A percentile compares a stretch with the other conserved stretches of the same genome.
Evolutionary conservation across 1,140 invertebrate genomes (phyloP).

Genomic region (Elymnias hypermnestra): DNA sequence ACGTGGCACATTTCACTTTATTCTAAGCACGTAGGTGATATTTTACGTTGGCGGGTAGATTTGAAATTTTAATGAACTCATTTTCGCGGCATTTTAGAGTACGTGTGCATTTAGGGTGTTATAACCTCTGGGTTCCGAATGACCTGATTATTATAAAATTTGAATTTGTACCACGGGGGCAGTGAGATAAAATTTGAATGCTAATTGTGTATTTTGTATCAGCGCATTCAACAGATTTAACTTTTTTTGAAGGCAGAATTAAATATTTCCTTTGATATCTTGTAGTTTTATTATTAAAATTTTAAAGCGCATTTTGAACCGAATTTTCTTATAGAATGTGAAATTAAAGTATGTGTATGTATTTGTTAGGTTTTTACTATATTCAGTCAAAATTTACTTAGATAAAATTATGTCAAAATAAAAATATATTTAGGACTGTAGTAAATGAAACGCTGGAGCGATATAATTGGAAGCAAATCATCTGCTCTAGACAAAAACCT

Average conservation of each 20-base stretch:
- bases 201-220: background rate
- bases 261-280: background rate
- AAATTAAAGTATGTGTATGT: too few species aligned
- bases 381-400: too few species aligned
- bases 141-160: conserved; percentile 12
- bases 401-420: too few species aligned
- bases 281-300: too few species aligned
- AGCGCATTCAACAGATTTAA: background rate
- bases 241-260: background rate
- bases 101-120: conserved; percentile 16
- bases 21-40: conserved; percentile 4
- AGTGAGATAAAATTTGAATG: conserved; percentile 4
- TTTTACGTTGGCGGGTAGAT: conserved; percentile 10
- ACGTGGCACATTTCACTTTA: conserved; percentile 15
- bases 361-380: too few species aligned
- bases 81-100: conserved; percentile 18
- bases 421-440: too few species aligned
- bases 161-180: conserved; percentile 1
- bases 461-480: too few species aligned
- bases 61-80: conserved; percentile 31
- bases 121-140: conserved; percentile 11
- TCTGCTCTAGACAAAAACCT: too few species aligned
- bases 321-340: too few species aligned
- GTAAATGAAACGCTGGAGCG: too few species aligned
- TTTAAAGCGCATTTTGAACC: too few species aligned